A percentile compares a stretch with the other conserved stretches of the same genome.
Evolutionary conservation across 1,140 invertebrate species (phyloP).

Genomic region (Patella vulgata): DNA sequence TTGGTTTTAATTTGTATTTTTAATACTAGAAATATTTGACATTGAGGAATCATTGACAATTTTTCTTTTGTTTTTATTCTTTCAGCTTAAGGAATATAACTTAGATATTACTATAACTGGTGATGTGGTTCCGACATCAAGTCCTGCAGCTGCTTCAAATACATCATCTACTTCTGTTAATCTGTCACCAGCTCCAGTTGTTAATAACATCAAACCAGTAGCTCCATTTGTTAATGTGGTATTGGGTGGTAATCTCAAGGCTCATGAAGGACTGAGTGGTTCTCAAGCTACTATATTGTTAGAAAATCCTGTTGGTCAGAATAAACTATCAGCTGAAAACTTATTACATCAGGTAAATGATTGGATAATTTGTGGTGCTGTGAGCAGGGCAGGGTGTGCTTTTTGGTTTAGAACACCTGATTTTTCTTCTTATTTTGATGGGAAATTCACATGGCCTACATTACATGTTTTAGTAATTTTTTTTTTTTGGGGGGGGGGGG

Average conservation of each 20-base stretch:
- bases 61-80: conserved; percentile 19
- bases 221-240: conserved; percentile 81
- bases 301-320: conserved; percentile 72
- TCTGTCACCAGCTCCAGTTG: conserved; percentile 43
- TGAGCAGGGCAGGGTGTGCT: no score
- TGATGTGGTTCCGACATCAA: conserved; percentile 7
- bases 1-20: no score
- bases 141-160: conserved; percentile 1
- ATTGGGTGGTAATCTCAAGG: conserved; percentile 72
- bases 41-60: no score
- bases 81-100: conserved; percentile 44
- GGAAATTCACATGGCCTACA: no score
- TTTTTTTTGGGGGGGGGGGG: no score
- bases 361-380: background rate
- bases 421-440: no score
- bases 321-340: conserved; percentile 42
- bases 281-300: conserved; percentile 77
- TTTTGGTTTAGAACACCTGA: no score
- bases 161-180: background rate
- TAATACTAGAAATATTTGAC: no score
- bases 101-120: conserved; percentile 44
- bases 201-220: conserved; percentile 35
- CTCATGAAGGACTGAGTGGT: conserved; percentile 73
- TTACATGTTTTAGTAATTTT: no score
- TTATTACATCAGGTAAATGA: conserved; percentile 63